A percentile compares a stretch with the other conserved stretches of the same genome.
Conservation (phyloP, 2,888 invertebrate species). For the Ectropis crepuscularia region DNA sequence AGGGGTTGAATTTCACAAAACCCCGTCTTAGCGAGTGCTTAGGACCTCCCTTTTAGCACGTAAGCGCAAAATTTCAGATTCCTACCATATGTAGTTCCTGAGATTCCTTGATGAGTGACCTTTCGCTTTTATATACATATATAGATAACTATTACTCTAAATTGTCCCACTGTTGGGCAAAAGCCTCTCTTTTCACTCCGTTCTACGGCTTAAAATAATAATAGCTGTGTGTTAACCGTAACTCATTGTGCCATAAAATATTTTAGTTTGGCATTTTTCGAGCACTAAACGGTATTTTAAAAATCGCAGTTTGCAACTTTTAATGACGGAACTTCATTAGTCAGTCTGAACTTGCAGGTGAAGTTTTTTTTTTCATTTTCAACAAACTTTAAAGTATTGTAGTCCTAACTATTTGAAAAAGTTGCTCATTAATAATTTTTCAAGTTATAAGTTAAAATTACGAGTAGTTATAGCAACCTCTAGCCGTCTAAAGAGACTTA, state of each 20-base stretch:
- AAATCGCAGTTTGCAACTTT: constrained; percentile 53
- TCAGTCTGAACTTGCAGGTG: constrained; percentile 47
- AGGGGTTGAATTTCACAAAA: too few relatives aligned
- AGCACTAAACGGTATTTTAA: constrained; percentile 33
- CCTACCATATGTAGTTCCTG: too few relatives aligned
- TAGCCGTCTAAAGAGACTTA: neutral
- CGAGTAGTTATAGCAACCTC: constrained; percentile 3
- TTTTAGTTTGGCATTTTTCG: neutral
- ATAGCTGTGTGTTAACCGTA: neutral
- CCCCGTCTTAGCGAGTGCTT: too few relatives aligned
- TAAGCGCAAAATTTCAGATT: too few relatives aligned
- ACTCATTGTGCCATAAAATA: neutral
- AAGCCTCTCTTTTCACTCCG: too few relatives aligned
- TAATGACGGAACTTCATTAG: constrained; percentile 61
- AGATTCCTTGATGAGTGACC: too few relatives aligned
- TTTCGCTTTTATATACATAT: too few relatives aligned
- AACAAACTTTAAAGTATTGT: constrained; percentile 41
- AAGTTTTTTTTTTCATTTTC: constrained; percentile 48
- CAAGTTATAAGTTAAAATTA: constrained; percentile 26
- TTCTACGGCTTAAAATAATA: too few relatives aligned
- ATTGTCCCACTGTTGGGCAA: too few relatives aligned
- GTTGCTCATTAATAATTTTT: constrained; percentile 39
- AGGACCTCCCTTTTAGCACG: too few relatives aligned
- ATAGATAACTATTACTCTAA: too few relatives aligned
- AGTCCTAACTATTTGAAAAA: constrained; percentile 38